phyloP scores from a whole-genome alignment of 2,113 vertebrate species.

The Okapia johnstoni region DNA sequence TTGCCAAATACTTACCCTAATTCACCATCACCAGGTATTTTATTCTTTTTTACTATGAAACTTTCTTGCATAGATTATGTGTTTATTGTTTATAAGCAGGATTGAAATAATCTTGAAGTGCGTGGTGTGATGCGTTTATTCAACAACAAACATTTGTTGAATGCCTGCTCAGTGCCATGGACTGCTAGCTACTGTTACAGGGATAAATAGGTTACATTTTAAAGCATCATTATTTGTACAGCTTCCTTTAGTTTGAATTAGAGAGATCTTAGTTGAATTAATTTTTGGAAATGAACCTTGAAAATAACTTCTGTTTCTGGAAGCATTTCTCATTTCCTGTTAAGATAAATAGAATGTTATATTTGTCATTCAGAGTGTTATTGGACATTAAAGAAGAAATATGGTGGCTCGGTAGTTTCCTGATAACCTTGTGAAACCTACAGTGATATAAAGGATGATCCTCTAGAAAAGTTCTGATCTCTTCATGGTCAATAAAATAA shows the following conservation, averaged over 20 bases:
- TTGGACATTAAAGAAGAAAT: background rate
- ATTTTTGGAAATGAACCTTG: constrained; percentile 7
- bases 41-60: background rate
- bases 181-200: background rate
- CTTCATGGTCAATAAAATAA: background rate
- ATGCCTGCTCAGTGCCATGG: background rate
- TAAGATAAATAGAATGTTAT: background rate
- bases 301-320: background rate
- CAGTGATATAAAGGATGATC: background rate
- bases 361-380: background rate
- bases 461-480: constrained; percentile 1
- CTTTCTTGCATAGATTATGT: background rate
- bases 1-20: constrained; percentile 94
- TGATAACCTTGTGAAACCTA: background rate
- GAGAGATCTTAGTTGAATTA: background rate
- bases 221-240: background rate
- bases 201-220: background rate
- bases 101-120: background rate
- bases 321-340: constrained; percentile 10
- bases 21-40: constrained; percentile 93
- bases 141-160: background rate
- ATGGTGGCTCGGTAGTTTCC: background rate
- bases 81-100: background rate
- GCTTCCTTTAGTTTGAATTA: constrained; percentile 41
- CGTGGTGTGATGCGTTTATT: background rate